Evolutionary conservation across 2,797 vertebrate genomes (phyloP).

Genomic region (Fringilla coelebs): DNA sequence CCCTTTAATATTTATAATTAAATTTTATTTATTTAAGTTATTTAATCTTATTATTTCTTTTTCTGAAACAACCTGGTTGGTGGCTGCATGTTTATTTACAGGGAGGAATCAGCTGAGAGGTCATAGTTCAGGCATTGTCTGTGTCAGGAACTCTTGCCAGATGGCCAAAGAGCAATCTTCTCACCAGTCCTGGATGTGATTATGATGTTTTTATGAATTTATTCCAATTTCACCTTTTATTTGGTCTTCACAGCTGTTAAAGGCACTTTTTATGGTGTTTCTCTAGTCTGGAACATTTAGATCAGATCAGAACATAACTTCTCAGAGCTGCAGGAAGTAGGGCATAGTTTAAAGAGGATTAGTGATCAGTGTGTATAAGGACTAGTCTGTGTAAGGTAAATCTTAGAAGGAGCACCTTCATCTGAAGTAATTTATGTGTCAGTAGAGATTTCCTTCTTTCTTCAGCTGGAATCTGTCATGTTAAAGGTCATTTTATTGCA

Average conservation of each 20-base stretch:
- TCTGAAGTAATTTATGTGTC: slow-evolving; percentile 42
- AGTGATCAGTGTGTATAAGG: not conserved
- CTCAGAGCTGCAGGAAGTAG: not conserved
- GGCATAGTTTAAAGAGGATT: not conserved
- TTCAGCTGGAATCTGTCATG: not conserved
- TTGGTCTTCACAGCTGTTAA: not conserved
- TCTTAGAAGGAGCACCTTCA: slow-evolving; percentile 4
- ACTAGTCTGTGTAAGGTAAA: not conserved
- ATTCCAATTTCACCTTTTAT: not conserved
- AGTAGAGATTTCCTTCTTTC: slow-evolving; percentile 12
- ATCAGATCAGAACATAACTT: not conserved
- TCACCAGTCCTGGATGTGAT: not conserved
- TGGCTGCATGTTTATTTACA: not conserved
- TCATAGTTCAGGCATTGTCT: not conserved
- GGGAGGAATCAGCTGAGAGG: not conserved
- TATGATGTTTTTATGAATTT: not conserved
- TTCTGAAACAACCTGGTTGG: not conserved
- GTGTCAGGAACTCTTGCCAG: not conserved
- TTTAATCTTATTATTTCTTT: not conserved
- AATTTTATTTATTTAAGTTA: not conserved
- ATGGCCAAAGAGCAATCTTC: not conserved
- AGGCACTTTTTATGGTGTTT: not conserved
- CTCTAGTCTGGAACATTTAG: not conserved
- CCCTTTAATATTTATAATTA: not conserved
- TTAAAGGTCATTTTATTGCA: slow-evolving; percentile 48